Conservation (phyloP, 2,797 vertebrate genomes). For the Tinamus major region DNA sequence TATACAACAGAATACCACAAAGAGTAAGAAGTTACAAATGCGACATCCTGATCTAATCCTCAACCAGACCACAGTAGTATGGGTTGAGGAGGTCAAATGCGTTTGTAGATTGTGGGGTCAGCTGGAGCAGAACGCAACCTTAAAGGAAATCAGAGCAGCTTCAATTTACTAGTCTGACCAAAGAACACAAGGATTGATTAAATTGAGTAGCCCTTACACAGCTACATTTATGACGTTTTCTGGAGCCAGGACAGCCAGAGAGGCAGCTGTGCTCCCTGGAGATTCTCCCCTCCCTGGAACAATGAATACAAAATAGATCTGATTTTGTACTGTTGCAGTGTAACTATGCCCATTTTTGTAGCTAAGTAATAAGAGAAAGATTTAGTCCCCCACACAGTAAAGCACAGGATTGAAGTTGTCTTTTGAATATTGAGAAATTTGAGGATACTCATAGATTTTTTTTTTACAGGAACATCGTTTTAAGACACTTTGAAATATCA, state of each 20-base stretch:
- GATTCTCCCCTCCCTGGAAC: not conserved
- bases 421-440: not conserved
- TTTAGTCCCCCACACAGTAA: not conserved
- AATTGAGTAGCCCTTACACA: not conserved
- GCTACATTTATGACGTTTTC: not conserved
- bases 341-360: not conserved
- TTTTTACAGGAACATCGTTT: not conserved
- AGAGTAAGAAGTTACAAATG: slow-evolving; percentile 2
- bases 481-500: not conserved
- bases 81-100: not conserved
- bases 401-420: not conserved
- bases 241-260: not conserved
- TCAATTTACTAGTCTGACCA: not conserved
- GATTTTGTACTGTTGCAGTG: not conserved
- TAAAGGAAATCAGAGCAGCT: not conserved
- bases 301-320: not conserved
- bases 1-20: not conserved
- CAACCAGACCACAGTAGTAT: not conserved
- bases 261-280: not conserved
- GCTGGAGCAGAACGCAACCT: not conserved
- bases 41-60: not conserved
- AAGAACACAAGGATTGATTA: not conserved
- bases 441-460: not conserved
- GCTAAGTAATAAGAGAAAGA: not conserved
- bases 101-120: slow-evolving; percentile 7